Evolutionary conservation across 2,113 vertebrate genomes (phyloP).

Genomic region (Coregonus clupeaformis): DNA sequence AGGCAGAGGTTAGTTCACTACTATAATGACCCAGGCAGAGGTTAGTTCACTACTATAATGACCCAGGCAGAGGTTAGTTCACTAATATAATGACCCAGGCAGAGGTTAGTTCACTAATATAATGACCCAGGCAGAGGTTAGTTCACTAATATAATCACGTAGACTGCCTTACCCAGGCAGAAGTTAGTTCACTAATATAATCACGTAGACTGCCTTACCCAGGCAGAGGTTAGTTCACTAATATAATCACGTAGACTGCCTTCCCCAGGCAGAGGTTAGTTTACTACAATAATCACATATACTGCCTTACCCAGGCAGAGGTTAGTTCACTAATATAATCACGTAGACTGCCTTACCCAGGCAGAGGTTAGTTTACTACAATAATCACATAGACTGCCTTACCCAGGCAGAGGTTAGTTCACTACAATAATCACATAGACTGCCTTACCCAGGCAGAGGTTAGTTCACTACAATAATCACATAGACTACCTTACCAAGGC

Average conservation of each 20-base stretch:
- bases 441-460: slow-evolving; percentile 92
- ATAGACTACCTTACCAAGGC: too few relatives aligned
- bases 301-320: background rate
- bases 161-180: background rate
- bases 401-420: too few relatives aligned
- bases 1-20: slow-evolving; percentile 77
- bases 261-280: too few relatives aligned
- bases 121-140: background rate
- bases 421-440: too few relatives aligned
- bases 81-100: background rate
- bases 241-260: too few relatives aligned
- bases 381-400: background rate
- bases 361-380: too few relatives aligned
- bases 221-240: slow-evolving; percentile 77
- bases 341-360: background rate
- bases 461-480: too few relatives aligned
- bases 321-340: background rate
- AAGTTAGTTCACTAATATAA: too few relatives aligned
- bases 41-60: background rate
- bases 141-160: background rate
- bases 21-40: too few relatives aligned
- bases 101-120: too few relatives aligned
- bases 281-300: background rate
- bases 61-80: too few relatives aligned
- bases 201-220: slow-evolving; percentile 95